Base-by-base conservation (phyloP, 2,113 vertebrate genomes). In the Charadrius vociferus region DNA sequence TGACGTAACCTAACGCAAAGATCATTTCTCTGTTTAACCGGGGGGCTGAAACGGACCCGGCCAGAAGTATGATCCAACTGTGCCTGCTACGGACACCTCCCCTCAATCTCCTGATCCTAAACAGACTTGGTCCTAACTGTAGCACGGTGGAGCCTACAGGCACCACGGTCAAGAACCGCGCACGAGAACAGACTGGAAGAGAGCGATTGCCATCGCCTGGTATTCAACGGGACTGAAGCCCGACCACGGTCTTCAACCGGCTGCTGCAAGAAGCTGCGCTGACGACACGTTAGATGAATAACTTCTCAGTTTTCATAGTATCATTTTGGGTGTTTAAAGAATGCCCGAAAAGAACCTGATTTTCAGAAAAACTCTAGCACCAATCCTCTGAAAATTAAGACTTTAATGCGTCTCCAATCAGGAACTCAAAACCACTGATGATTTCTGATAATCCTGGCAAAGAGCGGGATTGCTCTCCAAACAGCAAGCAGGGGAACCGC, bases 321-420 rank as follows among this genome's bases (percentile, higher is more conserved):
- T 29, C 10, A 2, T 5, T 16, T 34, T 27, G 61, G 65, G 39
- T n/a, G 58, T 23, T 49, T 13, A 30, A 30, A 16, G 55, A 77
- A 86, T 12, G 72, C 80, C 87, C 37, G 0, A 37, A 32, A 50
- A 73, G 83, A 90, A 63, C 59, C 63, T 24, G 18, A 47, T 71
- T 37, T 55, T 37, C 88, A 74, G 80, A 66, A 83, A 13, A 85
- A 7, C 87, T 83, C 88, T 86, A 96, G 94, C 97, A 95, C 88
- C 95, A 78, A n/a, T 55, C 82, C 92, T 88, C 55, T 59, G 67
- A 37, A 71, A 93, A 61, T 78, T 88, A 92, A 96, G 97, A 95
- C 96, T 93, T 83, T 0, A 20, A 55, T 0, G 52, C 19, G 79
- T 62, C 75, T 88, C 82, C 88, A 50, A 3, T 1, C 14, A 71